phyloP scores from a whole-genome alignment of 2,888 invertebrate species.

The Epistrophe eligans region DNA sequence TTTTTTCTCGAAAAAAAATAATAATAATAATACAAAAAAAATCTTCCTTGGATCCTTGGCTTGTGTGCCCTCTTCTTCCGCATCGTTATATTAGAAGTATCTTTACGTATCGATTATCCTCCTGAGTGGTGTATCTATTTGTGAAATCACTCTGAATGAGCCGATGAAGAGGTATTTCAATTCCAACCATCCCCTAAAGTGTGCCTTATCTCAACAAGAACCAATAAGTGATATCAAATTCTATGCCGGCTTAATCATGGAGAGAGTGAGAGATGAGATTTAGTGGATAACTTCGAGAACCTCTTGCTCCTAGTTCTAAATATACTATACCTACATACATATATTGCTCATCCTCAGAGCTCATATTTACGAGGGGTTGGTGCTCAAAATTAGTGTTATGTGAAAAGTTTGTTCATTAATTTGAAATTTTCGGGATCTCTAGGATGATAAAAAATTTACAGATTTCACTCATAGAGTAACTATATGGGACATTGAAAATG shows the following conservation, averaged over 20 bases:
- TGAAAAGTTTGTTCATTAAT: slow-evolving; percentile 73
- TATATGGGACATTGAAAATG: too few species aligned
- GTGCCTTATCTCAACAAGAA: slow-evolving; percentile 31
- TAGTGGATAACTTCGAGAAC: slow-evolving; percentile 29
- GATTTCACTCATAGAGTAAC: too few species aligned
- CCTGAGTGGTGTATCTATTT: slow-evolving; percentile 45
- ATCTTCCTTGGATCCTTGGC: slow-evolving; percentile 19
- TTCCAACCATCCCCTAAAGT: slow-evolving; percentile 1
- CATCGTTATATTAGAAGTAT: slow-evolving; percentile 59
- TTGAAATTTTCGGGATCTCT: slow-evolving; percentile 65
- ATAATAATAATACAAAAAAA: background rate
- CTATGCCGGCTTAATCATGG: background rate
- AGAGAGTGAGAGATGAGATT: slow-evolving; percentile 6
- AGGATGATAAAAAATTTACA: slow-evolving; percentile 68
- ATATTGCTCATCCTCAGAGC: background rate
- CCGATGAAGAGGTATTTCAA: slow-evolving; percentile 45
- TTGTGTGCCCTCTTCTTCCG: slow-evolving; percentile 40
- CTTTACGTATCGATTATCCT: slow-evolving; percentile 60
- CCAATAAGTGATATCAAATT: slow-evolving; percentile 64
- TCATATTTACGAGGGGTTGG: slow-evolving; percentile 43
- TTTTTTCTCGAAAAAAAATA: background rate
- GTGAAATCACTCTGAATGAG: slow-evolving; percentile 50
- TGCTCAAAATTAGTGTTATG: slow-evolving; percentile 71
- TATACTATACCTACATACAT: too few species aligned
- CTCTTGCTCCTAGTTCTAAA: background rate